Evolutionary conservation across 2,888 invertebrate species (phyloP), one percentile per base, ranked within the genome.

Genomic region (Amphimallon solstitiale): DNA sequence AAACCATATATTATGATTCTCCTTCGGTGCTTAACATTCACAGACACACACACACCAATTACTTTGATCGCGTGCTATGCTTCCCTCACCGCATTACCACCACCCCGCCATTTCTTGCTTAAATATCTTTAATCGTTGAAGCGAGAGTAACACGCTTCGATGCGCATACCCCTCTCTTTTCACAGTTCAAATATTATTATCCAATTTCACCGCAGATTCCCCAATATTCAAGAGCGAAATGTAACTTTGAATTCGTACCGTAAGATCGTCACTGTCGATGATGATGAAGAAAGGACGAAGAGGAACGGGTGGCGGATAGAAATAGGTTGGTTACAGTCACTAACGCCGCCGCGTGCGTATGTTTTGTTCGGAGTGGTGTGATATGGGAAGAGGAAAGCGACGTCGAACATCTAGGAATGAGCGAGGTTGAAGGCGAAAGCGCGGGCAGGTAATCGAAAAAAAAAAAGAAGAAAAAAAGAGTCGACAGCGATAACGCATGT

Each of bases 161-260:
- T 59, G 56, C 40, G 21, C 56, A 59, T 19, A 3, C 10, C 19
- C 10, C 17, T 34, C 43, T 43, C 56, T 59, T 59, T 59, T 59
- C 43, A 59, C 56, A 59, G 56, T 59, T 43, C 56, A 59, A 59
- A 43, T 59, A 59, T 59, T 29, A 59, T 59, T 43, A 59, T 59
- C 56, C 56, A 43, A 59, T 59, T 59, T 59, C 43, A 29, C 38
- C 29, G n/a, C 2, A 45, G 40, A 29, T 29, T 43, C 15, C 15
- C 29, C n/a, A n/a, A n/a, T n/a, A n/a, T n/a, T n/a, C 29, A 29
- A 29, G 29, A 29, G 7, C 29, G 5, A 29, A 29, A 29, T 29
- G 9, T 29, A 29, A 29, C 29, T 29, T 29, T 9, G 29, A 29
- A 2, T 7, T 29, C 29, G 9, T 29, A 5, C 3, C 29, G 29